Evolutionary conservation across 2,888 invertebrate species (phyloP).

Genomic region (Eulithis prunata): DNA sequence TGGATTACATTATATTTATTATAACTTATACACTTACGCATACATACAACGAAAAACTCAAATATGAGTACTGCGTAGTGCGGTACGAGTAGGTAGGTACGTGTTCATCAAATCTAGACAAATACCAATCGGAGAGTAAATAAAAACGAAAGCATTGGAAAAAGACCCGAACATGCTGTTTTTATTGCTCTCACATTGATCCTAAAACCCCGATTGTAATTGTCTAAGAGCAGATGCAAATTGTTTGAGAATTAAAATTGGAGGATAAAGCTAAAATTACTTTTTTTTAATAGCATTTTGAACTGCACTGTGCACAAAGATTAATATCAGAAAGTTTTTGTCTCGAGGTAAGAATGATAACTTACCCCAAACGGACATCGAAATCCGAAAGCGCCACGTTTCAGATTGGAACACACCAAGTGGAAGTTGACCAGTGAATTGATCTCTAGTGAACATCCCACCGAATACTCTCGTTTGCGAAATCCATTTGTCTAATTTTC

Average conservation of each 20-base stretch:
- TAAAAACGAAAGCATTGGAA: neutral
- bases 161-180: neutral
- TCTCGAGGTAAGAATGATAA: neutral
- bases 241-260: no score
- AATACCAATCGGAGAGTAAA: neutral
- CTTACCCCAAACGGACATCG: slow-evolving; percentile 5
- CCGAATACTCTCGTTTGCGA: neutral
- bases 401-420: neutral
- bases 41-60: neutral
- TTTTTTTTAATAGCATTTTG: neutral
- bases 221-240: no score
- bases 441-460: neutral
- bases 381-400: neutral
- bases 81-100: no score
- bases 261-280: slow-evolving; percentile 10
- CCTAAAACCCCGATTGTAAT: neutral
- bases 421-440: neutral
- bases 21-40: slow-evolving; percentile 9
- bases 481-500: slow-evolving; percentile 5
- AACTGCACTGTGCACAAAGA: slow-evolving; percentile 13
- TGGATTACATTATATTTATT: slow-evolving; percentile 20
- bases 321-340: no score
- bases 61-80: no score
- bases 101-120: neutral
- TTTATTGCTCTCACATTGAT: neutral